Percentiles rank a stretch among this genome's conserved stretches.
Conservation (phyloP, 2,113 vertebrate genomes). For the Blennius ocellaris region DNA sequence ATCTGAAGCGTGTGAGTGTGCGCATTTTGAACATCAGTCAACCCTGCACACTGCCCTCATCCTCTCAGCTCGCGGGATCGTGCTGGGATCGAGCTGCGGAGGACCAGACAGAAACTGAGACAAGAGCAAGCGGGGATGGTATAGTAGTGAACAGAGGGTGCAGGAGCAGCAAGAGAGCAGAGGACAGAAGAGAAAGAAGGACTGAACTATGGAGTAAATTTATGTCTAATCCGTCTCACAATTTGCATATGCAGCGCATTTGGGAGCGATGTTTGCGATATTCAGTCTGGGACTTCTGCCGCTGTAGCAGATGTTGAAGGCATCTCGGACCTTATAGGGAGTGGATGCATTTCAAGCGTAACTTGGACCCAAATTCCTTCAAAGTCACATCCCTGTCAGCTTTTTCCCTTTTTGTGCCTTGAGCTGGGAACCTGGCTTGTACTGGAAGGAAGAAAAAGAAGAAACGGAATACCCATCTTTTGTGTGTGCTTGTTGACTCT, state of each 20-base stretch:
- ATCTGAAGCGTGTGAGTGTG: slow-evolving; percentile 35
- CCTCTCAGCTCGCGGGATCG: slow-evolving; percentile 30
- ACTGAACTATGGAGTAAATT: slow-evolving; percentile 26
- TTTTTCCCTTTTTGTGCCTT: slow-evolving; percentile 40
- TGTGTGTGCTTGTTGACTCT: neutral
- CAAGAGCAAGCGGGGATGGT: slow-evolving; percentile 38
- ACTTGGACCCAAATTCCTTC: slow-evolving; percentile 54
- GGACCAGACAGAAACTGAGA: slow-evolving; percentile 55
- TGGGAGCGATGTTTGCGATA: slow-evolving; percentile 44
- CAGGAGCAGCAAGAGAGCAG: slow-evolving; percentile 23
- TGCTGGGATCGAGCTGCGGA: slow-evolving; percentile 53
- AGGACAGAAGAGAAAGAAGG: slow-evolving; percentile 31
- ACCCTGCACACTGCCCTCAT: slow-evolving; percentile 36
- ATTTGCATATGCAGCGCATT: slow-evolving; percentile 27
- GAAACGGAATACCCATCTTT: slow-evolving; percentile 5
- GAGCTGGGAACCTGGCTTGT: slow-evolving; percentile 23
- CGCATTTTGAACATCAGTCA: slow-evolving; percentile 43
- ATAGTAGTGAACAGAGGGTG: slow-evolving; percentile 19
- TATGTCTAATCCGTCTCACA: slow-evolving; percentile 9
- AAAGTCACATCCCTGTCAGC: slow-evolving; percentile 28
- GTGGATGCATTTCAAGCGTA: slow-evolving; percentile 43
- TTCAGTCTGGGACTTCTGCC: slow-evolving; percentile 39
- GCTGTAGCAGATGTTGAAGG: slow-evolving; percentile 69
- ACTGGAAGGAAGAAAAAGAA: neutral
- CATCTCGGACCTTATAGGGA: slow-evolving; percentile 63